A percentile compares a stretch with the other conserved stretches of the same genome.
These are phyloP conservation scores for Alectura lathami DNA, from an alignment of 2,113 vertebrate genomes.

Conservation along the genomic window DNA sequence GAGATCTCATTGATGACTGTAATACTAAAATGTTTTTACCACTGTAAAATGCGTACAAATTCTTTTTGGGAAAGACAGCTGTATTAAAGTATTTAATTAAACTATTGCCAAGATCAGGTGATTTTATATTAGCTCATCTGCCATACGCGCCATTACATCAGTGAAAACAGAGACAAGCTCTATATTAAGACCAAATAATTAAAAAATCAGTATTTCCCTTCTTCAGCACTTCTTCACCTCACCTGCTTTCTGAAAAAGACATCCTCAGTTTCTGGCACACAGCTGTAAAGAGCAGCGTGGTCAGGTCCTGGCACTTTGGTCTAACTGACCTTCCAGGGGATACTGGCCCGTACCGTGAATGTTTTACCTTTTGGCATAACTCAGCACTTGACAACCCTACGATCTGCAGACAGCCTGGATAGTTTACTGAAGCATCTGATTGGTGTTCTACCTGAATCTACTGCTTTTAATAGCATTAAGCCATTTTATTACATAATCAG, in stretches of 20 bases:
- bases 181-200: background rate
- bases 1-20: background rate
- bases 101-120: background rate
- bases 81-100: background rate
- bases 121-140: background rate
- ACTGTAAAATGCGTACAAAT: background rate
- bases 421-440: background rate
- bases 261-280: background rate
- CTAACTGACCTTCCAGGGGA: background rate
- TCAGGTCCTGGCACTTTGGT: background rate
- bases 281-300: background rate
- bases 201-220: fast-evolving
- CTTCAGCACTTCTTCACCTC: background rate
- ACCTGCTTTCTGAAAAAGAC: background rate
- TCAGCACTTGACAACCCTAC: background rate
- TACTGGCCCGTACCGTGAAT: fast-evolving
- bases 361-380: background rate
- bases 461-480: background rate
- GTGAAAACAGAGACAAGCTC: background rate
- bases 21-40: background rate
- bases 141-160: background rate
- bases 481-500: background rate
- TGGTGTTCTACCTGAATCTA: background rate
- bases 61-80: background rate
- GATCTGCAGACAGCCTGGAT: background rate